Evolutionary conservation across 2,888 invertebrate genomes (phyloP).

Genomic region (Lamellibrachia columna): DNA sequence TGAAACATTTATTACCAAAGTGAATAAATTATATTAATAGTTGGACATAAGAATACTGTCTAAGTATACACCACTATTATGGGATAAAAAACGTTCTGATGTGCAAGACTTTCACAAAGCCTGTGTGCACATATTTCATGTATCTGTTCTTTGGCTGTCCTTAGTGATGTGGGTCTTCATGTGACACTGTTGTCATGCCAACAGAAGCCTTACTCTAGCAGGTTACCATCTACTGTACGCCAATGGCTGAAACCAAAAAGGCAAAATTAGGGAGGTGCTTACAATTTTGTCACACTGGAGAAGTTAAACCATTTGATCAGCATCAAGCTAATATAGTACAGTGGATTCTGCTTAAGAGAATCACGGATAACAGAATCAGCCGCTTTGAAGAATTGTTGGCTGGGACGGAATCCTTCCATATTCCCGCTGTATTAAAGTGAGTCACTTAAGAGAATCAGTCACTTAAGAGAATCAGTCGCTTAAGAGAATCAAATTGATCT

Average conservation of each 20-base stretch:
- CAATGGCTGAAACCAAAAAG: neutral
- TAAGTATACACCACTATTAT: neutral
- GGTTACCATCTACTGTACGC: neutral
- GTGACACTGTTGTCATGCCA: neutral
- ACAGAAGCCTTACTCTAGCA: neutral
- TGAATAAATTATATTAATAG: neutral
- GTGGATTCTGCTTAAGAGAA: too few species aligned
- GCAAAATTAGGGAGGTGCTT: neutral
- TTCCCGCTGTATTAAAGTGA: too few species aligned
- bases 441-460: too few species aligned
- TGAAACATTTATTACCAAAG: neutral
- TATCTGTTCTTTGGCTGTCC: conserved; percentile 3
- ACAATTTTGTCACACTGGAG: neutral
- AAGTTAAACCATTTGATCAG: neutral
- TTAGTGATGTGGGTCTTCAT: neutral
- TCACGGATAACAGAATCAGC: too few species aligned
- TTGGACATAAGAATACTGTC: neutral
- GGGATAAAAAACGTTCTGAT: neutral
- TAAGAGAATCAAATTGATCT: too few species aligned
- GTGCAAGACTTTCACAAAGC: neutral
- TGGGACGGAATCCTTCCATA: too few species aligned
- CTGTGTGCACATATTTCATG: neutral
- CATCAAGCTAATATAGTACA: too few species aligned
- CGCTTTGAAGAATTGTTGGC: too few species aligned
- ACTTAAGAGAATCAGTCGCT: too few species aligned